Conservation (phyloP, 1,140 invertebrate species). For the Apis cerana region DNA sequence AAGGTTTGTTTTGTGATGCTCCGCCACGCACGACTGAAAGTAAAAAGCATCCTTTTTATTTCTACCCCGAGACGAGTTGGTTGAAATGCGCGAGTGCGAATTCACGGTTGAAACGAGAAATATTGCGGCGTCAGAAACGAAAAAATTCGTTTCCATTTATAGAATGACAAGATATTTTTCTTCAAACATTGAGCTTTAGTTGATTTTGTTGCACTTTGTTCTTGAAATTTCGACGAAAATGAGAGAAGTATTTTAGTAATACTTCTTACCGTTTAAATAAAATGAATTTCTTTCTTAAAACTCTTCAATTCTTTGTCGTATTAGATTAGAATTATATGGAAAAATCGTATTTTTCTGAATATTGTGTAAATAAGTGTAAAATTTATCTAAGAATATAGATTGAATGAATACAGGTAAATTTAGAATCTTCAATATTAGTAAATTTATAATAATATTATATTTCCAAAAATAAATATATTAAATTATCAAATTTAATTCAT, state of each 20-base stretch:
- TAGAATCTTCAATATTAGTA: too few species aligned
- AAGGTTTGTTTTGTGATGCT: not conserved
- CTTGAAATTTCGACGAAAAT: not conserved
- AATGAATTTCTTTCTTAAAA: not conserved
- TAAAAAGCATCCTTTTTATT: not conserved
- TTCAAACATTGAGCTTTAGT: not conserved
- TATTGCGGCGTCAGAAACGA: not conserved
- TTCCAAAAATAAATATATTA: too few species aligned
- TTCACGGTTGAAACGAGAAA: conserved; percentile 12
- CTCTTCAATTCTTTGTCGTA: too few species aligned
- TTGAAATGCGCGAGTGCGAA: not conserved
- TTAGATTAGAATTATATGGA: too few species aligned
- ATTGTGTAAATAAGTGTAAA: too few species aligned
- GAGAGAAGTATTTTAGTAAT: not conserved
- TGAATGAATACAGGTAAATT: too few species aligned
- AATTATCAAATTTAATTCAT: too few species aligned
- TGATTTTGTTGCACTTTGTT: not conserved
- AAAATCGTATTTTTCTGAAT: too few species aligned
- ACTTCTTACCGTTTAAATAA: not conserved
- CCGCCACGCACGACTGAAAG: not conserved
- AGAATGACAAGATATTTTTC: not conserved
- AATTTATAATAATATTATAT: too few species aligned
- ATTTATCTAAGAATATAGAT: too few species aligned
- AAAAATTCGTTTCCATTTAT: conserved; percentile 7
- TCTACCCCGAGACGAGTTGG: not conserved